These are phyloP conservation scores for Lepidotrigona ventralis DNA, from an alignment of 1,140 invertebrate species.

Conservation along the genomic window DNA sequence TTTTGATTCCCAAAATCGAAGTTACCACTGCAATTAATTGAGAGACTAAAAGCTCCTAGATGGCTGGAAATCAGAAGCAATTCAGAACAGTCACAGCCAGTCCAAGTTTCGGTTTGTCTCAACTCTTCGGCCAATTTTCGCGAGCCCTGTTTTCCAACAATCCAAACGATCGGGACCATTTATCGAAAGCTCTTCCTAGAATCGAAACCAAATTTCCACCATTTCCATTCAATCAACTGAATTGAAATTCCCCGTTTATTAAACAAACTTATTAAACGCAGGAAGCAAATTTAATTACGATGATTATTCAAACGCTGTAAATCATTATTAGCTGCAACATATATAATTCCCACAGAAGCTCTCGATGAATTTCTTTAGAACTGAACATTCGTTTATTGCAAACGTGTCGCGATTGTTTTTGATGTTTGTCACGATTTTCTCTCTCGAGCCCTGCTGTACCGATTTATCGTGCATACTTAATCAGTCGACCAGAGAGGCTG, in stretches of 20 bases:
- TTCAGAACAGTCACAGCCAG: not conserved
- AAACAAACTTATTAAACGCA: too few relatives aligned
- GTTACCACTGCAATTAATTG: not conserved
- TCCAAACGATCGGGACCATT: not conserved
- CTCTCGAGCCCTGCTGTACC: not conserved
- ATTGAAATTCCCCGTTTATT: too few relatives aligned
- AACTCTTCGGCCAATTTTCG: not conserved
- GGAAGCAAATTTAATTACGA: too few relatives aligned
- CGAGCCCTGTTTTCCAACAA: not conserved
- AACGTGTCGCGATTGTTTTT: too few relatives aligned
- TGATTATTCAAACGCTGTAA: too few relatives aligned
- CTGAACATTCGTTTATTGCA: too few relatives aligned
- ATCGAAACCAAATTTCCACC: not conserved
- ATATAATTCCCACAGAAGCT: too few relatives aligned
- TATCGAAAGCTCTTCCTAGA: not conserved
- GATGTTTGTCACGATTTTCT: too few relatives aligned
- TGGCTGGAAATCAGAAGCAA: not conserved
- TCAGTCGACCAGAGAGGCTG: not conserved
- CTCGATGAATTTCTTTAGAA: too few relatives aligned
- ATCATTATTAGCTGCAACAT: too few relatives aligned
- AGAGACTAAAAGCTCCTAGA: not conserved
- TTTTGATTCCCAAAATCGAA: not conserved
- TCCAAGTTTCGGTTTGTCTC: not conserved
- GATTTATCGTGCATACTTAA: constrained; percentile 28
- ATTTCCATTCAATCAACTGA: too few relatives aligned